Conservation (phyloP, 2,888 invertebrate genomes). For the Plagodis dolabraria region DNA sequence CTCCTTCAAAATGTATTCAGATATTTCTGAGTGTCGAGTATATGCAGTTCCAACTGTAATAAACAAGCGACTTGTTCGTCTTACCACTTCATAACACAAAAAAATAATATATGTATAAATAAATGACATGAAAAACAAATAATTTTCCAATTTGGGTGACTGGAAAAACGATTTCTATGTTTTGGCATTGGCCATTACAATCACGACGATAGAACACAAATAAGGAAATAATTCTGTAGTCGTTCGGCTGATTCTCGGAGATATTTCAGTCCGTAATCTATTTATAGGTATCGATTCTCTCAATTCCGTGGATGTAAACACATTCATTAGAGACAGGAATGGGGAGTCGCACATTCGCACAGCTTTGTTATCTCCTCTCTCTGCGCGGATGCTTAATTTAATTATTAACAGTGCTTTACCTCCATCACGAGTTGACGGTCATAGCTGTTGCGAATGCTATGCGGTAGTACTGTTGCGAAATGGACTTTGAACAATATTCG, state of each 20-base stretch:
- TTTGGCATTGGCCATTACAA: constrained; percentile 17
- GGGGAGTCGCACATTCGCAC: constrained; percentile 42
- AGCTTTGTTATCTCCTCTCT: constrained; percentile 50
- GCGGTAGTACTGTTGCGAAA: constrained; percentile 48
- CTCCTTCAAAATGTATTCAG: too few relatives aligned
- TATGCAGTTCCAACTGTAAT: too few relatives aligned
- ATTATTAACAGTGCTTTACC: constrained; percentile 61
- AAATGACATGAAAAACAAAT: too few relatives aligned
- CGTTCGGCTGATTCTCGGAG: constrained; percentile 13
- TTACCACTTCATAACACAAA: too few relatives aligned
- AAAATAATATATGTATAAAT: too few relatives aligned
- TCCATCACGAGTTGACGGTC: constrained; percentile 46
- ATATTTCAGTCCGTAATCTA: constrained; percentile 23
- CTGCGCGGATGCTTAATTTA: constrained; percentile 53
- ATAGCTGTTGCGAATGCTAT: constrained; percentile 48
- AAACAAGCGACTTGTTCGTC: too few relatives aligned
- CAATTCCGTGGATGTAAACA: constrained; percentile 39
- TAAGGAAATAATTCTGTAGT: constrained; percentile 22
- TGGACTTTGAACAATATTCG: constrained; percentile 50
- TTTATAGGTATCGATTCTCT: constrained; percentile 33
- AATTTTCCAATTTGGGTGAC: too few relatives aligned
- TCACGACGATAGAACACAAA: constrained; percentile 18
- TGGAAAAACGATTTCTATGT: constrained; percentile 4
- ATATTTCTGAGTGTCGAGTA: too few relatives aligned
- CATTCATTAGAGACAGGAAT: constrained; percentile 39